A percentile compares a stretch with the other conserved stretches of the same genome.
Conservation (phyloP, 2,888 invertebrate species). For the Diarsia rubi region DNA sequence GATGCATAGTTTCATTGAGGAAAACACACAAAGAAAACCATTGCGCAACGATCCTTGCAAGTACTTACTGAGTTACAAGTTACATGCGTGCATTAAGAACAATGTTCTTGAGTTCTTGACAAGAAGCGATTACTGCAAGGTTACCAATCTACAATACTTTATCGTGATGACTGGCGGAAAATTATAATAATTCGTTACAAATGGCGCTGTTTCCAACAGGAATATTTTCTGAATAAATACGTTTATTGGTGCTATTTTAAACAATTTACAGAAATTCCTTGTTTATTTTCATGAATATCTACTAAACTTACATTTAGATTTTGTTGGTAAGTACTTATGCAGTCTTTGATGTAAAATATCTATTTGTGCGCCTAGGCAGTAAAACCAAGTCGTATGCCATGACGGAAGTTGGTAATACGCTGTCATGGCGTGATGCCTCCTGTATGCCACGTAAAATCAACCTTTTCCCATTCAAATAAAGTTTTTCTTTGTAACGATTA, state of each 20-base stretch:
- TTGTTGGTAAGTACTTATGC: neutral
- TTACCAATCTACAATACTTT: constrained; percentile 29
- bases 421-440: too few species aligned
- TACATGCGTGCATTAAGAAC: constrained; percentile 18
- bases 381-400: too few species aligned
- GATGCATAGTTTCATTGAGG: constrained; percentile 33
- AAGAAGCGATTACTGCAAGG: constrained; percentile 48
- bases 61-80: neutral
- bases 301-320: neutral
- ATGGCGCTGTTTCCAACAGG: constrained; percentile 8
- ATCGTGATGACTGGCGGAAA: constrained; percentile 43
- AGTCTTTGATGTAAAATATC: too few species aligned
- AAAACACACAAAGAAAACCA: constrained; percentile 43
- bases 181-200: constrained; percentile 29
- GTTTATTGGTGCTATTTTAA: neutral
- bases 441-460: too few species aligned
- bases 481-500: too few species aligned
- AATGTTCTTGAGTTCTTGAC: constrained; percentile 32
- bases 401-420: too few species aligned
- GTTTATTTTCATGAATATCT: neutral
- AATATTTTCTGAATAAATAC: constrained; percentile 8
- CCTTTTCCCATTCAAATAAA: too few species aligned
- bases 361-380: too few species aligned
- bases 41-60: constrained; percentile 23
- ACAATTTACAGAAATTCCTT: neutral